A percentile compares a stretch with the other conserved stretches of the same genome.
Conservation (phyloP, 2,113 vertebrate genomes). For the Microtus oregoni region DNA sequence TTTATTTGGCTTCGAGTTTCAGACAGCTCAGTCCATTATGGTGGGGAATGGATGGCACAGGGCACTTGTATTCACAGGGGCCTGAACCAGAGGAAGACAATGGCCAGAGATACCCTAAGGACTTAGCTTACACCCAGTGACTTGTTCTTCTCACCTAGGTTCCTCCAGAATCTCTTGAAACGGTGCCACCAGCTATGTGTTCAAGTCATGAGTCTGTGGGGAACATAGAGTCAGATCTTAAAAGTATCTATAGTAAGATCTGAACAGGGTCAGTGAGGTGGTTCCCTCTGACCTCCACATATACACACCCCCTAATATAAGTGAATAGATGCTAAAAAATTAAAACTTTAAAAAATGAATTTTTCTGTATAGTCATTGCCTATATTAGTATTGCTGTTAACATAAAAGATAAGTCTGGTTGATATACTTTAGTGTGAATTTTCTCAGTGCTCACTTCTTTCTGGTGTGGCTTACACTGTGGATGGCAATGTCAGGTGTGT, state of each 20-base stretch:
- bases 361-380: background rate
- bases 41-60: background rate
- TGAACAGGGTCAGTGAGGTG: background rate
- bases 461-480: background rate
- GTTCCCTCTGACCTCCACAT: background rate
- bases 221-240: background rate
- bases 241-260: background rate
- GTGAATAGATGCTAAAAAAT: background rate
- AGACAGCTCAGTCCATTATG: background rate
- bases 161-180: background rate
- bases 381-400: background rate
- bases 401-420: slow-evolving; percentile 1
- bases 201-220: background rate
- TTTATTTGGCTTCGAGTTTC: background rate
- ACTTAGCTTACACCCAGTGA: background rate
- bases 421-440: slow-evolving; percentile 25
- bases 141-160: background rate
- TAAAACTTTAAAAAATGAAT: background rate
- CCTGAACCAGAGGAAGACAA: background rate
- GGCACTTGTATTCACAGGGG: background rate
- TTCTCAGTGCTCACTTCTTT: background rate
- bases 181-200: background rate
- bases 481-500: background rate
- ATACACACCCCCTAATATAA: background rate
- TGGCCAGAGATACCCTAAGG: background rate